Base-by-base conservation (phyloP, 1,140 invertebrate genomes). In the Palaemon carinicauda region DNA sequence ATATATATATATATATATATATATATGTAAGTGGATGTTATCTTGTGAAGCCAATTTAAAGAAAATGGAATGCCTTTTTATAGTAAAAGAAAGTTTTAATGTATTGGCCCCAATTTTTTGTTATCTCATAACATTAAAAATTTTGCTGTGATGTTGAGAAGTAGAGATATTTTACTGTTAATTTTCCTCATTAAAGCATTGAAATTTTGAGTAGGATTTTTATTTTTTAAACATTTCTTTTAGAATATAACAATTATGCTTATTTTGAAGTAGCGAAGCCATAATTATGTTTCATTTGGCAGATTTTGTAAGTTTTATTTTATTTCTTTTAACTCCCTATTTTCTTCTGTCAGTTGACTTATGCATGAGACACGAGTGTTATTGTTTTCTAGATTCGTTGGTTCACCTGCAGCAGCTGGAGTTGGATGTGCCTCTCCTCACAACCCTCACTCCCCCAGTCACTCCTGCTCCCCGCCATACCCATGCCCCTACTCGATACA, bases 321-420 rank as follows among this genome's bases (percentile, higher is more conserved):
- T 69, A 19, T 24, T 33, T 33, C 1, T 27, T 74, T 17, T 73
- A 33, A 41, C 51, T 3, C 12, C 51, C 17, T 19, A 73, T 74
- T 17, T 10, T 31, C 27, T 27, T 74, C 21, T 53, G 53, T 74
- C 15, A 53, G n/a, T 82, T 24, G 69, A 41, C 69, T 71, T 41
- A 69, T 82, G 80, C 80, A 82, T 74, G 80, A 82, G 17, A 80
- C 56, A 69, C 60, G 60, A 74, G 69, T 82, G 69, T 82, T 74
- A 69, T 74, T 86, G 51, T 85, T 79, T 86, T 86, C 50, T 86
- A 86, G 83, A 86, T 31, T 71, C 83, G 60, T 54, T 86, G 83
- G 83, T 86, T 56, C 83, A 86, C 77, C 83, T 86, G 51, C 83
- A 86, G 77, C 75, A 71, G 60, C 83, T 86, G 83, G 83, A 86